Base-by-base conservation (phyloP, 1,140 invertebrate species). In the Phthorimaea operculella region DNA sequence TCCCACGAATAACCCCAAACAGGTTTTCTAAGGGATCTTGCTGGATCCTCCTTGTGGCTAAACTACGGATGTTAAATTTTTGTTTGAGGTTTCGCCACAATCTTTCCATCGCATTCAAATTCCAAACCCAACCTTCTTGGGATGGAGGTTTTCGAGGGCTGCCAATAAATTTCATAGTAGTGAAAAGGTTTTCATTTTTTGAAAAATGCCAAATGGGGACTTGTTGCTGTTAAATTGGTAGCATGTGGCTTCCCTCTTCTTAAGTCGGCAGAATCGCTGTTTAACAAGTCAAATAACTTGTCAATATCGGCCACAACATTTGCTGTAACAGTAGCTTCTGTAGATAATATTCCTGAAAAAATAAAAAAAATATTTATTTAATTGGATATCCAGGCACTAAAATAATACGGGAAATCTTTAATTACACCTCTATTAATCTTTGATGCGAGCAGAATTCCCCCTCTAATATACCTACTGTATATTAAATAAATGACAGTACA, bases 91-190 rank as follows among this genome's bases (percentile, higher is more conserved):
- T 55, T 18, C 39, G 39, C 57, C 52, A 65, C n/a, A 62, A 12
- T 1, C 33, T 16, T 45, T 62, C 54, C 12, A 65, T 18, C 0
- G 36, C 59, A 50, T 62, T 65, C 8, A 59, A 28, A 0, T 54
- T 62, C 57, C 60, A 65, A 14, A 59, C 16, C 63, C 63, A 65
- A 10, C 59, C 63, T 39, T 57, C 28, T 34, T 59, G 44, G 1
- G 60, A 62, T 51, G 59, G 60, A 18, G 59, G 57, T 10, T 34
- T 53, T 11, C 52, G n/a, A 15, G 14, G 17, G 36, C 52, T 53
- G 1, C 54, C 58, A 16, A 62, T 5, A 53, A 60, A 58, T 58
- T 47, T 53, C 14, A 62, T 12, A 42, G 16, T 53, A 45, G 44
- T 33, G 33, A 65, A 60, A 54, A 60, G 0, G 28, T 11, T 55